Evolutionary conservation across 2,113 vertebrate species (phyloP).

Genomic region (Alaudala cheleensis): DNA sequence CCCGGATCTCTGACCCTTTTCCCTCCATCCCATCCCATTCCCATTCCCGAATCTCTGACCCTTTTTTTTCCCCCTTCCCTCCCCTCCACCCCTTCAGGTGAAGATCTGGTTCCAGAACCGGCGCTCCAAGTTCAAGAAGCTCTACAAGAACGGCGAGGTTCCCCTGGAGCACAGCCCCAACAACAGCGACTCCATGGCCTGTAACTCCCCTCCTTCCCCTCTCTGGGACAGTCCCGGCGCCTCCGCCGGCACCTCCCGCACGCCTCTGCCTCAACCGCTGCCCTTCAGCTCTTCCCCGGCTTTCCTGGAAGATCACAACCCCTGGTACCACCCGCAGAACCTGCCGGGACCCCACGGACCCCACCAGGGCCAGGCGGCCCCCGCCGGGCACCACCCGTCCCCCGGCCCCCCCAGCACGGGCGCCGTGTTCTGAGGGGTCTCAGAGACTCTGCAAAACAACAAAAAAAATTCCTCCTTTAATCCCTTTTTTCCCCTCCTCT

Average conservation of each 20-base stretch:
- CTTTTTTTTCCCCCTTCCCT: too few relatives aligned
- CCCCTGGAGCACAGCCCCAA: slow-evolving; percentile 95
- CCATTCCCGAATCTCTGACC: neutral
- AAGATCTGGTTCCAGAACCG: slow-evolving; percentile 99
- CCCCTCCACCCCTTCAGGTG: slow-evolving; percentile 76
- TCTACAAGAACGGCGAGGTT: slow-evolving; percentile 97
- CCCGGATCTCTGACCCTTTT: neutral
- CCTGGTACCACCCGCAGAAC: slow-evolving; percentile 90
- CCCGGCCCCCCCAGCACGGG: slow-evolving; percentile 86
- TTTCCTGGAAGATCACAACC: slow-evolving; percentile 93
- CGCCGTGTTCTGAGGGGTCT: slow-evolving; percentile 83
- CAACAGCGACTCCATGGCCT: slow-evolving; percentile 98
- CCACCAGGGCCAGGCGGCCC: slow-evolving; percentile 75
- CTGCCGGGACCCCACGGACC: slow-evolving; percentile 88
- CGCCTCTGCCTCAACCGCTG: slow-evolving; percentile 83
- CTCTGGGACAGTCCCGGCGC: slow-evolving; percentile 89
- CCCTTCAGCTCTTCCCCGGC: slow-evolving; percentile 89
- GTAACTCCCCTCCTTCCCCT: slow-evolving; percentile 92
- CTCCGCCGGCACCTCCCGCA: slow-evolving; percentile 71
- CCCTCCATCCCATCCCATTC: accelerated
- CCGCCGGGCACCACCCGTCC: slow-evolving; percentile 86
- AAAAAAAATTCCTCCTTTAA: too few relatives aligned
- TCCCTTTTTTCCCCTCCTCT: too few relatives aligned
- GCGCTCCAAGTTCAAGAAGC: slow-evolving; percentile 98
- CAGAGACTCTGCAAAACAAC: neutral